Evolutionary conservation across 1,140 invertebrate genomes (phyloP).

Genomic region (Myzus persicae): DNA sequence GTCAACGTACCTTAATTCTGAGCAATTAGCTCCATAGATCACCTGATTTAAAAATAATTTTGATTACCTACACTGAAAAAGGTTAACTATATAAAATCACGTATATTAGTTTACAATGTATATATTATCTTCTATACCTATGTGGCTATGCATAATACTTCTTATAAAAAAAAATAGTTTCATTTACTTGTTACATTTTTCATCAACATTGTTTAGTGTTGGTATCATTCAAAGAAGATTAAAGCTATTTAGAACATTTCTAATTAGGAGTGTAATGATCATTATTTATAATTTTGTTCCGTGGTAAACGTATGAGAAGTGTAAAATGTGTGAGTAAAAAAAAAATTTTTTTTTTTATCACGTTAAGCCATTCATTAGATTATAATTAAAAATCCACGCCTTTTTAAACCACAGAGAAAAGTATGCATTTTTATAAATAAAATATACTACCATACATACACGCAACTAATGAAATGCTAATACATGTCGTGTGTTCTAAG

Average conservation of each 20-base stretch:
- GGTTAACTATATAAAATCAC: neutral
- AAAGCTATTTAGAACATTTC: neutral
- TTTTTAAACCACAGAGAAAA: neutral
- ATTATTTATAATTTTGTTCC: slow-evolving; percentile 2
- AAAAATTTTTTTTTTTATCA: neutral
- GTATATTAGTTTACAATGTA: neutral
- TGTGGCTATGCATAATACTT: no score
- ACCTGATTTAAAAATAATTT: neutral
- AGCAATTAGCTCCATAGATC: neutral
- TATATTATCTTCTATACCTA: neutral
- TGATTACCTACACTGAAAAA: neutral
- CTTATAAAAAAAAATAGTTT: neutral
- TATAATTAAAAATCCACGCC: slow-evolving; percentile 22
- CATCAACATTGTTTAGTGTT: neutral
- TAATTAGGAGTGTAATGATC: slow-evolving; percentile 19
- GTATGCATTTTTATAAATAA: neutral
- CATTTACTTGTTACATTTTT: neutral
- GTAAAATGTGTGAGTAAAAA: neutral
- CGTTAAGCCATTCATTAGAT: slow-evolving; percentile 23
- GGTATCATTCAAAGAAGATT: neutral
- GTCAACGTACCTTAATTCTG: neutral
- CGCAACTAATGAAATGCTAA: slow-evolving; percentile 10
- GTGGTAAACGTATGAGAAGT: neutral
- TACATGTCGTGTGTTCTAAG: neutral
- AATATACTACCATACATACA: neutral